Base-by-base conservation (phyloP, 2,888 invertebrate genomes). In the Criorhina ranunculi region DNA sequence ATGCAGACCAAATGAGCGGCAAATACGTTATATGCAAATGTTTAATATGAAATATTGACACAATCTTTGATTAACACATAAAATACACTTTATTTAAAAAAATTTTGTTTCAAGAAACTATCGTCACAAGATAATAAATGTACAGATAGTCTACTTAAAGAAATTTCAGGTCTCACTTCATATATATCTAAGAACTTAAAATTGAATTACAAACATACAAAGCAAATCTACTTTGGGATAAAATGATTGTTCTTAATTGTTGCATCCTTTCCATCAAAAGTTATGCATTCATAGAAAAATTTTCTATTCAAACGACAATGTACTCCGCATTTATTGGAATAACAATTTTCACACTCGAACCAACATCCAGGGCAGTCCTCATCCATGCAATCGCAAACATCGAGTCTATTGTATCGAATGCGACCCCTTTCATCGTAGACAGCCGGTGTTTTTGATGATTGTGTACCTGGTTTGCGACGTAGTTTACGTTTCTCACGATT, bases 381-480 rank as follows among this genome's bases (percentile, higher is more conserved):
- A 87, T 95, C 94, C 86, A 98, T 92, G 89, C 98, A 98, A 90
- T 98, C 98, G 88, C 98, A 98, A 9, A 96, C 89, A 91, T 98
- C 96, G 87, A 93, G 91, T 1, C 95, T 95, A 29, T 94, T 94
- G 12, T 92, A 91, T 19, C 94, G 92, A 86, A 95, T 93, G 37
- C 93, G 92, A 0, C 96, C 96, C 67, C 92, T 93, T 88, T 95
- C 95, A 93, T 97, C 95, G 92, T 96, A 95, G 79, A 37, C 86
- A 88, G 5, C 86, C 83, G 29, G 86, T 60, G 9, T 79, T 86
- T 49, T 89, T 42, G 81, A 49, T 11, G 72, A 17, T 19, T 76
- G 60, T 4, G 40, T 40, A 67, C 62, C 87, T 80, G 89, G 80
- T 78, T 92, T 91, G 49, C 96, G 93, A 88, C 95, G 94, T 87